Conservation (phyloP, 1,140 invertebrate genomes). For the Ceratina japonica region DNA sequence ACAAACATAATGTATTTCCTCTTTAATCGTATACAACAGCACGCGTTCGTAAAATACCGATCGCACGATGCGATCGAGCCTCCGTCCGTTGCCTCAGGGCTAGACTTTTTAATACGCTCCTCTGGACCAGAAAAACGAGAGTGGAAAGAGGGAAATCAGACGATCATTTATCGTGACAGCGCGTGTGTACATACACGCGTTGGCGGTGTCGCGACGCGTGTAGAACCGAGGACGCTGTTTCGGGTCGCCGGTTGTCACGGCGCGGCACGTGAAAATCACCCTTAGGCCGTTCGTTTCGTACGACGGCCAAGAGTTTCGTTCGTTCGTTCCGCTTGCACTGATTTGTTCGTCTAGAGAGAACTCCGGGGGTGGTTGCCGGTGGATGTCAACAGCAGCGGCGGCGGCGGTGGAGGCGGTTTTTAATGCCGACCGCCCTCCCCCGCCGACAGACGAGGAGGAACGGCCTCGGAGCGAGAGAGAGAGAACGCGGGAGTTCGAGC, state of each 20-base stretch:
- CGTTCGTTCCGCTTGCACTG: conserved; percentile 60
- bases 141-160: neutral
- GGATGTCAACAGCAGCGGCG: neutral
- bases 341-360: conserved; percentile 61
- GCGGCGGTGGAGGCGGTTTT: conserved; percentile 29
- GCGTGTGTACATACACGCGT: neutral
- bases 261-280: conserved; percentile 60
- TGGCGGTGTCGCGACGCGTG: neutral
- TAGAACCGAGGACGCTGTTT: conserved; percentile 39
- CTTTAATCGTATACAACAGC: too few relatives aligned
- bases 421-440: conserved; percentile 43
- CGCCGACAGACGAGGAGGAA: conserved; percentile 16
- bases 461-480: neutral
- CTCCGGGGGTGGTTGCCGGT: neutral
- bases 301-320: conserved; percentile 46
- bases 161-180: conserved; percentile 11
- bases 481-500: neutral
- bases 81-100: neutral
- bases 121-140: too few relatives aligned
- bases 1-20: too few relatives aligned
- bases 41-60: neutral
- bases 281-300: conserved; percentile 53
- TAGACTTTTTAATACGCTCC: neutral
- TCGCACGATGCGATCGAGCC: neutral
- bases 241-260: conserved; percentile 48